Evolutionary conservation across 2,113 vertebrate genomes (phyloP).

Genomic region (Apistogramma diplotaenia): DNA sequence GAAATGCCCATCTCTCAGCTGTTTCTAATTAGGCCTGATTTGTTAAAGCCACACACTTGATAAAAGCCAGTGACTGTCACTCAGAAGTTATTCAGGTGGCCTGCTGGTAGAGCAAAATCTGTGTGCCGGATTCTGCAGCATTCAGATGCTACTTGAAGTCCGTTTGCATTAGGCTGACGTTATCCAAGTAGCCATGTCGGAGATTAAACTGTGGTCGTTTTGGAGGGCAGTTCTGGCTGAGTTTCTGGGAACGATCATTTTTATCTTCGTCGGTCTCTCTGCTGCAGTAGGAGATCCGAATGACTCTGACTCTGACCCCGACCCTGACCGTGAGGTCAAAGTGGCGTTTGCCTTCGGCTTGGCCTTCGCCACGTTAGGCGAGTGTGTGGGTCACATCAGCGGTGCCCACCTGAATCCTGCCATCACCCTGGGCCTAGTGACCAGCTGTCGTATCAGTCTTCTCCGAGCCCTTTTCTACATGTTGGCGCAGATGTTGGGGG

Average conservation of each 20-base stretch:
- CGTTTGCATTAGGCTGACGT: not conserved
- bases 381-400: slow-evolving; percentile 84
- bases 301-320: slow-evolving; percentile 60
- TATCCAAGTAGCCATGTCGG: slow-evolving; percentile 3
- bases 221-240: slow-evolving; percentile 84
- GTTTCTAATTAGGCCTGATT: slow-evolving; percentile 45
- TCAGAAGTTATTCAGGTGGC: not conserved
- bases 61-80: not conserved
- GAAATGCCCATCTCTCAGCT: slow-evolving; percentile 36
- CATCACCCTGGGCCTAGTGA: slow-evolving; percentile 80
- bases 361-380: slow-evolving; percentile 79
- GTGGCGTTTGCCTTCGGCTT: slow-evolving; percentile 85
- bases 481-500: slow-evolving; percentile 81
- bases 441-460: slow-evolving; percentile 84
- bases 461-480: slow-evolving; percentile 81
- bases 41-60: not conserved
- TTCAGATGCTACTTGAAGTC: not conserved
- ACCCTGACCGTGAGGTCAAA: slow-evolving; percentile 81
- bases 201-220: slow-evolving; percentile 58
- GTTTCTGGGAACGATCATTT: slow-evolving; percentile 81
- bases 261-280: slow-evolving; percentile 82
- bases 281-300: slow-evolving; percentile 73
- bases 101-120: not conserved
- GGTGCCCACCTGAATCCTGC: slow-evolving; percentile 85
- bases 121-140: not conserved